Evolutionary conservation across 2,113 vertebrate genomes (phyloP), one percentile per base, ranked within the genome.

Genomic region (Nothoprocta pentlandii): DNA sequence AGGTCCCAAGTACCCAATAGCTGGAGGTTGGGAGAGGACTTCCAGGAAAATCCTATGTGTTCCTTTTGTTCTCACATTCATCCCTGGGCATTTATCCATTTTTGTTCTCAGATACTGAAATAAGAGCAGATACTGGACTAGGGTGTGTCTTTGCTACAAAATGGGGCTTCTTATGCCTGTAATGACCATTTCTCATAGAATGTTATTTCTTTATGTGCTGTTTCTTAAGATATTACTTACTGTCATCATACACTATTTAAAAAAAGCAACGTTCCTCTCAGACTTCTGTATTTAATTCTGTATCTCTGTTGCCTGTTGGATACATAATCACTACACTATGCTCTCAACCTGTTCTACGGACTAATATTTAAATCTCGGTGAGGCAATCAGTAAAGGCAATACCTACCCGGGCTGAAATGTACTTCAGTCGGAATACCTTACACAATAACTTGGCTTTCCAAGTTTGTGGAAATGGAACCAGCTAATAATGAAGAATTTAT

Each of bases 11-110:
- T 47, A 73, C 28, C 42, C 90, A 90, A 46, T 7, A 4, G 12
- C 28, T 10, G 14, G 9, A 95, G 12, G 20, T 30, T 54, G 16
- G 8, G 36, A 69, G 20, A 71, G 6, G 1, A 0, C 10, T 53
- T 5, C 1, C 16, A 77, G 25, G 54, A 54, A 88, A 85, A 11
- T 4, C 2, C 12, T 16, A 21, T 26, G 12, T 1, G 0, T 26
- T 66, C 20, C 9, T 34, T 82, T 68, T 46, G 10, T 25, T 74
- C 28, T 30, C 47, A 34, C n/a, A 26, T 15, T 61, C 34, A 41
- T 36, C 9, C 15, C 54, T 28, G 73, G 22, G 4, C 21, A 71
- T 21, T 36, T 26, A 79, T 9, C 17, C 21, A 13, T 66, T 61
- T 90, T 28, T 44, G 36, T 46, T 15, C 63, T 23, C 49, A 49